A percentile compares a stretch with the other conserved stretches of the same genome.
Evolutionary conservation across 2,113 vertebrate genomes (phyloP).

Genomic region (Hippocampus guttulatus): DNA sequence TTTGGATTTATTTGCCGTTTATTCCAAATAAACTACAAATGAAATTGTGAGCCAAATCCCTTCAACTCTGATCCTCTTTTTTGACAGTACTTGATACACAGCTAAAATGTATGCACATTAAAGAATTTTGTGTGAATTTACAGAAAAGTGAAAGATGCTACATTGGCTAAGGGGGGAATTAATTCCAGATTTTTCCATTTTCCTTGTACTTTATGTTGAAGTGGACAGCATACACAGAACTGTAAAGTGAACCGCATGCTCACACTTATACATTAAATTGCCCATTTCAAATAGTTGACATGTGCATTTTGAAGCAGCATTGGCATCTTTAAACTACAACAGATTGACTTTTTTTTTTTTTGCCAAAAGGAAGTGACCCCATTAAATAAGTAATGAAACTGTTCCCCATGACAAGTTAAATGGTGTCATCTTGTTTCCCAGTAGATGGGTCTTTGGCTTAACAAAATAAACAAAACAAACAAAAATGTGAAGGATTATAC

Average conservation of each 20-base stretch:
- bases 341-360: conserved; percentile 10
- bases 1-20: neutral
- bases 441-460: conserved; percentile 35
- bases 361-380: conserved; percentile 41
- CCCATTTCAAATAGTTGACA: neutral
- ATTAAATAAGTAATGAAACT: conserved; percentile 33
- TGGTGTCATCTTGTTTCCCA: conserved; percentile 39
- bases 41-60: neutral
- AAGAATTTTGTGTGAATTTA: neutral
- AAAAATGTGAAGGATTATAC: neutral
- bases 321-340: conserved; percentile 7
- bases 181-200: neutral
- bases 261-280: neutral
- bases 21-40: neutral
- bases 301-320: neutral
- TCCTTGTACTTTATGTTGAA: neutral
- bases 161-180: neutral
- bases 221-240: neutral
- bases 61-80: neutral
- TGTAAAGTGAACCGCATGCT: neutral
- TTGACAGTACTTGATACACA: neutral
- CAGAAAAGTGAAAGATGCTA: neutral
- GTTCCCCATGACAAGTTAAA: conserved; percentile 26
- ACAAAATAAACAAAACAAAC: neutral
- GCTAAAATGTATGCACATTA: neutral